Percentiles rank a stretch among this genome's conserved stretches.
Conservation (phyloP, 1,140 invertebrate genomes). For the Diprion similis region DNA sequence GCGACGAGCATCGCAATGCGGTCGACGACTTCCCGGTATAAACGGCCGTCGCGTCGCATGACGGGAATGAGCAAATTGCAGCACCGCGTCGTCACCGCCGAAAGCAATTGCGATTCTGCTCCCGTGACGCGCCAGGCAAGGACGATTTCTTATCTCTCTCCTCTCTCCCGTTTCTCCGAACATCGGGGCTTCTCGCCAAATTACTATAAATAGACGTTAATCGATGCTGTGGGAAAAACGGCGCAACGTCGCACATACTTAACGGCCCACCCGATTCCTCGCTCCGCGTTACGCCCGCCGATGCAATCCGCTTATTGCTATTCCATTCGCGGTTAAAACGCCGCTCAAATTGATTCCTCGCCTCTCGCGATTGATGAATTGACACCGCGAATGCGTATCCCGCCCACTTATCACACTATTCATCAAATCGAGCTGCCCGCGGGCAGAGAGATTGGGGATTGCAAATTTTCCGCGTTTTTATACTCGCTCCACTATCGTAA, state of each 20-base stretch:
- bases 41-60: constrained; percentile 42
- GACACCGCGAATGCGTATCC: too few species aligned
- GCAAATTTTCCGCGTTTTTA: too few species aligned
- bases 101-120: constrained; percentile 41
- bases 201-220: constrained; percentile 58
- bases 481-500: too few species aligned
- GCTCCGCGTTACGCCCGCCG: neutral
- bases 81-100: neutral
- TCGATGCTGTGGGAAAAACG: constrained; percentile 49
- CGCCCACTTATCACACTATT: too few species aligned
- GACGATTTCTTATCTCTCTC: constrained; percentile 56
- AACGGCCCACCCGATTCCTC: neutral
- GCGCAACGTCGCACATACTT: neutral
- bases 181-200: constrained; percentile 47
- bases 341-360: neutral
- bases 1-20: constrained; percentile 52
- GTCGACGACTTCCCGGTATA: constrained; percentile 50
- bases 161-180: constrained; percentile 42
- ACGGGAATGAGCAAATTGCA: constrained; percentile 52
- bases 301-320: neutral
- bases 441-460: too few species aligned
- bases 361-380: too few species aligned
- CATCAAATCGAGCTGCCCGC: too few species aligned
- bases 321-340: neutral
- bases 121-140: constrained; percentile 43